Percentiles rank a stretch among this genome's conserved stretches.
These are phyloP conservation scores for Prietella phreatophila DNA, from an alignment of 2,113 vertebrate species.

Conservation along the genomic window DNA sequence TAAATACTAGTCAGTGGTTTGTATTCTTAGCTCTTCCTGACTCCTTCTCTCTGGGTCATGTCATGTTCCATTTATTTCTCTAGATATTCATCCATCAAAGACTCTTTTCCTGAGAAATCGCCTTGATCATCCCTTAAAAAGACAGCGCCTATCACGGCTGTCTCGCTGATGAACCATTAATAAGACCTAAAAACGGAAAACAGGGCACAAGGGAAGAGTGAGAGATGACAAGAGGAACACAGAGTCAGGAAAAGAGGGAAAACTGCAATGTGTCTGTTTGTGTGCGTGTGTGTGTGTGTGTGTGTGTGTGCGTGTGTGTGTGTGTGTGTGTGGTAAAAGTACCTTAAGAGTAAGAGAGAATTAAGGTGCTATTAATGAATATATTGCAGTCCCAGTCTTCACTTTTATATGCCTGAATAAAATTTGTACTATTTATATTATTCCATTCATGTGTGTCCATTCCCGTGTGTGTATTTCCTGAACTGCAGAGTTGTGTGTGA, in stretches of 20 bases:
- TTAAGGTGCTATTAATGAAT: neutral
- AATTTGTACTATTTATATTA: neutral
- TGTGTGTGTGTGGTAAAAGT: too few species aligned
- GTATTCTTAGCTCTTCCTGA: conserved; percentile 37
- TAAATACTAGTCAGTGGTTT: neutral
- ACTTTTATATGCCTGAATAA: neutral
- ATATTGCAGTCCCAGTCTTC: too few species aligned
- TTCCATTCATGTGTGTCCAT: neutral
- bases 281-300: neutral
- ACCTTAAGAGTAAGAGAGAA: neutral
- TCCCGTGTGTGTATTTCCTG: conserved; percentile 34
- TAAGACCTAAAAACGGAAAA: conserved; percentile 33
- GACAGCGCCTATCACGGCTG: neutral
- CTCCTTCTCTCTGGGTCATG: conserved; percentile 20
- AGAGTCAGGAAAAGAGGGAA: conserved; percentile 23
- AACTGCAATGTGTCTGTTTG: neutral
- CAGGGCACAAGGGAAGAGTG: conserved; percentile 3
- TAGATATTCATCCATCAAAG: conserved; percentile 43
- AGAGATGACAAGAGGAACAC: conserved; percentile 14
- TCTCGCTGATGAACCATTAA: neutral
- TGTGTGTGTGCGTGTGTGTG: neutral
- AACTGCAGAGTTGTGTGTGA: conserved; percentile 34
- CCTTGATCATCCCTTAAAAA: neutral
- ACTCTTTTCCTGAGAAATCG: conserved; percentile 33
- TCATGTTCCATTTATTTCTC: conserved; percentile 23